A percentile compares a stretch with the other conserved stretches of the same genome.
Conservation (phyloP, 53 echinoderm and acorn worm genomes). For the Echinarachnius parma region DNA sequence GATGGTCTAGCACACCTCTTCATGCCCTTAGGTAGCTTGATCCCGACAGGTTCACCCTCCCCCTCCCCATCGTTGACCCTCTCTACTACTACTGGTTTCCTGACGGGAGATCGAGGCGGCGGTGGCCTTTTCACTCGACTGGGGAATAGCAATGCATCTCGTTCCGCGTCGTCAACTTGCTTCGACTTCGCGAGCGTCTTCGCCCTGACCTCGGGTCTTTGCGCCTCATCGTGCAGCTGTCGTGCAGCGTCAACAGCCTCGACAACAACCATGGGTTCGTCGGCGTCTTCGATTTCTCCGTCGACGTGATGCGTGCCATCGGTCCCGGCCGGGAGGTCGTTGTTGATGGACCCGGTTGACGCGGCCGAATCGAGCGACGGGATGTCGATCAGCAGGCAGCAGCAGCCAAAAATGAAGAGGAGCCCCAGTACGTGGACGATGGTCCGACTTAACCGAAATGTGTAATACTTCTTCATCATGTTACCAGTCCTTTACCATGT, state of each 20-base stretch:
- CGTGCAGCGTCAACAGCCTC: slow-evolving; percentile 14
- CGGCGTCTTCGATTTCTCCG: not conserved
- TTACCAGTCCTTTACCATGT: no score
- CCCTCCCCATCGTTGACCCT: no score
- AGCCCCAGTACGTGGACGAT: slow-evolving; percentile 13
- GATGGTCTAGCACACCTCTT: slow-evolving; percentile 30
- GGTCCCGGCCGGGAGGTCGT: slow-evolving; percentile 11
- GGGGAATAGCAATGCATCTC: no score
- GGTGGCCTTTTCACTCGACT: no score
- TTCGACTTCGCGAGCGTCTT: not conserved
- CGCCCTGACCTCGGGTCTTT: not conserved
- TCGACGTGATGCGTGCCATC: not conserved
- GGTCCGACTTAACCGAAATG: slow-evolving; percentile 19
- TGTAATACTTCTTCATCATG: slow-evolving; percentile 32
- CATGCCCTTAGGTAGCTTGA: slow-evolving; percentile 37
- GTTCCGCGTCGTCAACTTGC: no score
- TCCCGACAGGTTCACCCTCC: not conserved
- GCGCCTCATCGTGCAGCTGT: not conserved
- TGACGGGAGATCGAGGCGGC: no score
- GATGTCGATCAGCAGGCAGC: slow-evolving; percentile 3
- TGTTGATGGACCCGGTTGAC: slow-evolving; percentile 3
- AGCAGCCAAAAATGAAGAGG: slow-evolving; percentile 4
- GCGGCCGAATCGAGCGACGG: slow-evolving; percentile 1
- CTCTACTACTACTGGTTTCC: no score
- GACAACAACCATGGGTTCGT: slow-evolving; percentile 23